Base-by-base conservation (phyloP, 1,140 invertebrate genomes). In the Lethrus apterus region DNA sequence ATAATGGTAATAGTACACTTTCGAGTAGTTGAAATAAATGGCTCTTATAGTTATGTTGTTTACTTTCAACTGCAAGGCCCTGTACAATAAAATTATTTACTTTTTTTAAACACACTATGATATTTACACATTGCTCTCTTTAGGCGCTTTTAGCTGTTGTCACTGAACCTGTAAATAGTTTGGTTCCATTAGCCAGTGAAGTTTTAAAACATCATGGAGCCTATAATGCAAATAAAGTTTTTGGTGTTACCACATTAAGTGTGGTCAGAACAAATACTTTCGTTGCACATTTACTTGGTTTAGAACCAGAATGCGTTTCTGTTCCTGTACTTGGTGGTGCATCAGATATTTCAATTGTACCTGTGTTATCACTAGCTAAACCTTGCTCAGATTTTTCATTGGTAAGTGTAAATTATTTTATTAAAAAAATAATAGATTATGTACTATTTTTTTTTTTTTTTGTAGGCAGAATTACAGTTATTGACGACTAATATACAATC, bases 321-420 rank as follows among this genome's bases (percentile, higher is more conserved):
- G 79, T 89, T 4, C 88, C 89, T 0, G 82, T 93, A 0, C 76
- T 93, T 48, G 89, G 89, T n/a, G 89, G 89, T 24, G 79, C 86
- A 58, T 80, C 82, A 23, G 76, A 82, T 2, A 69, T 76, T 18
- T 91, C 86, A 0, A 87, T 89, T 62, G 76, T 93, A 15, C 89
- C 89, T 0, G 65, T 93, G 8, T 76, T 91, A 14, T 90, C 87
- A 1, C 79, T 83, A 53, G 75, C 79, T 2, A 68, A 68, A 17
- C 86, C 85, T 3, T 57, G 56, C 40, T 51, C 52, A n/a, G 55
- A 66, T 35, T 62, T 73, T 34, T 62, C 64, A 0, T 54, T 58
- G 21, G 70, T 72, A 51, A 52, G 35, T 9, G 33, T 23, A 15
- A 4, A 8, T 29, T 43, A 1, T 18, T 14, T 8, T 13, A 3